Evolutionary conservation across 1,140 invertebrate species (phyloP).

Genomic region (Camponotus pennsylvanicus): DNA sequence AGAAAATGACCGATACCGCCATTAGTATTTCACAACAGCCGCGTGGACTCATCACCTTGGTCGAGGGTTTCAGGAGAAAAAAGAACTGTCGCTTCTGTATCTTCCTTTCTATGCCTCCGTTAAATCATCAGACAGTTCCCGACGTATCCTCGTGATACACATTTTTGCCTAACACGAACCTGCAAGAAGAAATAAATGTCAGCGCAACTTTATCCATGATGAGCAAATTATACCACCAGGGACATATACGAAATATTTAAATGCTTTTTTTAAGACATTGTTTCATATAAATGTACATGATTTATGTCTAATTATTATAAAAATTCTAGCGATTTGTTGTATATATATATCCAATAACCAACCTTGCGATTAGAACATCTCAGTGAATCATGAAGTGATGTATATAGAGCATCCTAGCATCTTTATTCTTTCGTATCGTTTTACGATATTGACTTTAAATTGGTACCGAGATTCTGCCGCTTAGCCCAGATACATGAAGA

Average conservation of each 20-base stretch:
- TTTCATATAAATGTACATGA: background rate
- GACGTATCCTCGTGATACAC: slow-evolving; percentile 9
- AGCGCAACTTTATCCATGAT: background rate
- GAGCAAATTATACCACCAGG: background rate
- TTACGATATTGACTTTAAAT: slow-evolving; percentile 11
- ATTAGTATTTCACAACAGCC: slow-evolving; percentile 52
- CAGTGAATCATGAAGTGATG: background rate
- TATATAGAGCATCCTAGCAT: background rate
- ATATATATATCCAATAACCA: background rate
- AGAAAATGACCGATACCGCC: slow-evolving; percentile 29
- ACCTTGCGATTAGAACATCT: background rate
- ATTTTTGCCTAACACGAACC: slow-evolving; percentile 19
- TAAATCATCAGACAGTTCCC: background rate
- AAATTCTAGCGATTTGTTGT: background rate
- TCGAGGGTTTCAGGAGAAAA: background rate
- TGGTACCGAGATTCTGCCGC: background rate
- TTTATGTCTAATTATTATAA: background rate
- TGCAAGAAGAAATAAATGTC: background rate
- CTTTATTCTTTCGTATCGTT: background rate
- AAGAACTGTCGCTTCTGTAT: slow-evolving; percentile 41
- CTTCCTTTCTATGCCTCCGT: slow-evolving; percentile 37
- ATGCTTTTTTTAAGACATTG: background rate
- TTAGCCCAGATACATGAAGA: background rate
- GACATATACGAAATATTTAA: background rate
- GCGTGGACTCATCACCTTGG: slow-evolving; percentile 48